Evolutionary conservation across 2,797 vertebrate species (phyloP), one percentile per base, ranked within the genome.

Genomic region (Mus spretus): DNA sequence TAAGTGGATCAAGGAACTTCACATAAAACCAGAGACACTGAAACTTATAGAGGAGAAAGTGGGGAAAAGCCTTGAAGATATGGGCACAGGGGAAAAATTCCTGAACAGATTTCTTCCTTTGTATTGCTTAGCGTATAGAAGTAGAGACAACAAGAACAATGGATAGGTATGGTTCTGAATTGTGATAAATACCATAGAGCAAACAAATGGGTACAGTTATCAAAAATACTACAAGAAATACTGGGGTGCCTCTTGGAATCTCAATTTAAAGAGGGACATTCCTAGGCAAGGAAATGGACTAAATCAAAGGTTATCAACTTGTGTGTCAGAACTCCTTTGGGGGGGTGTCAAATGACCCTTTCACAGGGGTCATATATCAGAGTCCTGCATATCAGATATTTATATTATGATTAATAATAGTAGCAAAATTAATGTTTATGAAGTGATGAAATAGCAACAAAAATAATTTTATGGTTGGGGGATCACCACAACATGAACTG

Each of bases 211-310:
- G 44, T 44, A 44, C 44, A 44, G 44, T 44, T 44, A 44, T 44
- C 44, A 44, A 44, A 44, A 86, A 94, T 89, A 79, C 20, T 67
- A 81, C 53, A 79, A 19, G n/a, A 87, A 74, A 89, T 8, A 50
- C 19, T 4, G 11, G 78, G 17, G 0, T 10, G 34, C 40, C 57
- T 92, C 78, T 79, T 93, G 77, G 82, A 96, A 65, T 26, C 63
- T 74, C 94, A 34, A 95, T 70, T 94, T 20, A 26, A 44, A 44
- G 44, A 97, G 95, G 44, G 50, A 40, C 12, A 87, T 88, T 86
- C 53, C 14, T 91, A 15, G 57, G 72, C 12, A 90, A 83, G 26
- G 3, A 28, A 96, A 96, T 3, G 81, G 57, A 93, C 40, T 77
- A 47, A 77, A 44, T 44, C 40, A 47, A 44, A 44, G 40, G 74